Evolutionary conservation across 2,113 vertebrate species (phyloP).

Genomic region (Tachycineta bicolor): DNA sequence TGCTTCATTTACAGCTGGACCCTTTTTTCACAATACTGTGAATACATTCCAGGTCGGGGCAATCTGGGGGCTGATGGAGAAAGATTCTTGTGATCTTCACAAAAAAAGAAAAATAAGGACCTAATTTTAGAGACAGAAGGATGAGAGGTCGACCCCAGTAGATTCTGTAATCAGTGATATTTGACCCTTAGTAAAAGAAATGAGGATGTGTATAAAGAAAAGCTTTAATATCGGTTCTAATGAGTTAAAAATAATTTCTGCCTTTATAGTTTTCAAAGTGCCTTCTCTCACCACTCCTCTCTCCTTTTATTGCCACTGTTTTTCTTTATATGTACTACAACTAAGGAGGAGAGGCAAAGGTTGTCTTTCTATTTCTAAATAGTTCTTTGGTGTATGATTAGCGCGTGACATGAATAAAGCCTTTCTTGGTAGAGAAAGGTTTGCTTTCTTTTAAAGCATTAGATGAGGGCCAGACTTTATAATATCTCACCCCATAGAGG

Average conservation of each 20-base stretch:
- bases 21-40: not conserved
- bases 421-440: not conserved
- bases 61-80: not conserved
- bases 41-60: not conserved
- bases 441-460: not conserved
- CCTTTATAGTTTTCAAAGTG: slow-evolving; percentile 29
- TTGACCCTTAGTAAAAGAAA: not conserved
- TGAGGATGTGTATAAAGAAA: not conserved
- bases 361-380: not conserved
- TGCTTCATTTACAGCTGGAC: not conserved
- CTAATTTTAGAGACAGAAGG: not conserved
- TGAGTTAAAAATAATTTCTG: slow-evolving; percentile 6
- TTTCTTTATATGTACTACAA: not conserved
- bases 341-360: not conserved
- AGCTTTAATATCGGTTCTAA: not conserved
- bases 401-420: not conserved
- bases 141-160: not conserved
- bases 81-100: not conserved
- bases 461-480: not conserved
- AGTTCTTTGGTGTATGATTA: slow-evolving; percentile 22
- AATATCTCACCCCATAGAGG: not conserved
- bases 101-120: not conserved
- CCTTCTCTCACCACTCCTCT: not conserved
- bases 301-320: not conserved
- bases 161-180: not conserved